Conservation (phyloP, 2,797 vertebrate species). For the Sebastes paucispinis region DNA sequence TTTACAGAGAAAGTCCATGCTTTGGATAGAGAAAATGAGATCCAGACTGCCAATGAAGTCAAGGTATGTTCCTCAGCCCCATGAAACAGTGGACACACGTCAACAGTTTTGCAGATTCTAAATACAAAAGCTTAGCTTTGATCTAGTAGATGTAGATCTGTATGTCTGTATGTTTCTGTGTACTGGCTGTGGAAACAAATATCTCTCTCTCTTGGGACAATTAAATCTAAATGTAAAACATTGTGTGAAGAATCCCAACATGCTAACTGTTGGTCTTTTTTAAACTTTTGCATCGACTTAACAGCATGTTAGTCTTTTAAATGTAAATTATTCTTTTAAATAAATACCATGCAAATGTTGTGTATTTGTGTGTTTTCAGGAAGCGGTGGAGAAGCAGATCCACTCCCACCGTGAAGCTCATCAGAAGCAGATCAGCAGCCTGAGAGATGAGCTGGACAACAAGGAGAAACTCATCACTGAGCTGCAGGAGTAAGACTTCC, state of each 20-base stretch:
- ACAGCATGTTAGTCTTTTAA: background rate
- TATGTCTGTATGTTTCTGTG: no score
- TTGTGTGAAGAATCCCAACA: background rate
- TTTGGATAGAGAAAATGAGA: slow-evolving; percentile 98
- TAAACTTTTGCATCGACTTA: background rate
- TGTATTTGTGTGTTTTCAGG: slow-evolving; percentile 73
- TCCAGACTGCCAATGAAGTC: slow-evolving; percentile 97
- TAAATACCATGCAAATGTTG: background rate
- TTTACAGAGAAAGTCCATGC: slow-evolving; percentile 94
- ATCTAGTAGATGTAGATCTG: background rate
- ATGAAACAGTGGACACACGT: background rate
- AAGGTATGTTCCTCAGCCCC: slow-evolving; percentile 80
- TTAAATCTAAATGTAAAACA: background rate
- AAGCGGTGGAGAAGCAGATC: slow-evolving; percentile 97
- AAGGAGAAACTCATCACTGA: slow-evolving; percentile 97
- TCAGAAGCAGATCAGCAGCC: slow-evolving; percentile 95
- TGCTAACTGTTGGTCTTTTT: background rate
- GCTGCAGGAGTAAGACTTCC: slow-evolving; percentile 91
- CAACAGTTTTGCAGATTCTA: no score
- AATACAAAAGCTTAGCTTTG: background rate
- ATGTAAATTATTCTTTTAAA: background rate
- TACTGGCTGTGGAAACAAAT: no score
- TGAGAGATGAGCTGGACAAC: slow-evolving; percentile 94
- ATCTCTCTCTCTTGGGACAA: no score
- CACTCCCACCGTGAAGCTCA: slow-evolving; percentile 95